Evolutionary conservation across 1,140 invertebrate species (phyloP), one percentile per base, ranked within the genome.

Genomic region (Drosophila pachea): DNA sequence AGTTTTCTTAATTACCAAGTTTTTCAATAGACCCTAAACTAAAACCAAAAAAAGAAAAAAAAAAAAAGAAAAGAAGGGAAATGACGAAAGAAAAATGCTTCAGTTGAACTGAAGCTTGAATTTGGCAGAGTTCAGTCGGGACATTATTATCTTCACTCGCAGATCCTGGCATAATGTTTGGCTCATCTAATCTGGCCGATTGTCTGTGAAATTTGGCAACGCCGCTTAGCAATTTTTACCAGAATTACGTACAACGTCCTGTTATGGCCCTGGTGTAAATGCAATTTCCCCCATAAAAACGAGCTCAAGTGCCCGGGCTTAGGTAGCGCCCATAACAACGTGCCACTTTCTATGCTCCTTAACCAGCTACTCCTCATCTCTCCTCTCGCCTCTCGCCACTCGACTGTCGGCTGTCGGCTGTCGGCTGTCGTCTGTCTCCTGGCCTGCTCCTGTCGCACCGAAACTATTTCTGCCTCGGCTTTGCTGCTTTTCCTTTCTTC

Each of bases 121-220:
- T 42, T 42, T 14, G n/a, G 40, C 40, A 42, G 12, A 22, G 22
- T 22, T 22, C 22, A 3, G 22, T 22, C n/a, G n/a, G n/a, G n/a
- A n/a, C n/a, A n/a, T n/a, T n/a, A n/a, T n/a, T n/a, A n/a, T n/a
- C n/a, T n/a, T n/a, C n/a, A n/a, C n/a, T n/a, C n/a, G n/a, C n/a
- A n/a, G n/a, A n/a, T n/a, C n/a, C n/a, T n/a, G n/a, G n/a, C n/a
- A n/a, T n/a, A n/a, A n/a, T n/a, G n/a, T n/a, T n/a, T n/a, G n/a
- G n/a, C 22, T 52, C 59, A 54, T 62, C 58, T 33, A 42, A 71
- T 68, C 40, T 33, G 35, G 31, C 36, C 45, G 43, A 50, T 64
- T 42, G 54, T 43, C 16, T 35, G 50, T 55, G 75, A 74, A 74
- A 52, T 74, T 54, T 33, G 76, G 76, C 66, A 78, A 71, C 76